phyloP scores from a whole-genome alignment of 1,140 invertebrate species.

The Bradysia coprophila region DNA sequence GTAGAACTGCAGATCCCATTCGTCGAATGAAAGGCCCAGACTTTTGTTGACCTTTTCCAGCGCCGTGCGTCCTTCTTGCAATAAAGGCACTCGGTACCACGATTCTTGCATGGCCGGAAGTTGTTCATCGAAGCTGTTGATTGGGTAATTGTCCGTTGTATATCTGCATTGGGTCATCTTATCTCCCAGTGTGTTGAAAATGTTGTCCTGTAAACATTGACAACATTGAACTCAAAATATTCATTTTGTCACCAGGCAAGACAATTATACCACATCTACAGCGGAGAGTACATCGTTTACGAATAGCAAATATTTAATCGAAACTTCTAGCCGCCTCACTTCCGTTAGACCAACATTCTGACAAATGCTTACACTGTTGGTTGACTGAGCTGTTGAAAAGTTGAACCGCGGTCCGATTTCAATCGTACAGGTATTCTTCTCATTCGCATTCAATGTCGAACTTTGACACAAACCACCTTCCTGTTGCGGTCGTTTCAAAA shows the following conservation, averaged over 20 bases:
- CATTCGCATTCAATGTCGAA: constrained; percentile 24
- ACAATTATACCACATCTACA: constrained; percentile 24
- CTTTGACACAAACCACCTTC: constrained; percentile 28
- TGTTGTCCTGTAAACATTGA: constrained; percentile 25
- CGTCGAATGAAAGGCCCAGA: constrained; percentile 72
- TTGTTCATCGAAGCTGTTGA: constrained; percentile 48
- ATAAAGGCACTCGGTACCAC: constrained; percentile 70
- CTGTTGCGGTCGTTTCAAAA: constrained; percentile 44
- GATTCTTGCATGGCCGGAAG: constrained; percentile 38
- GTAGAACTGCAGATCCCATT: constrained; percentile 76
- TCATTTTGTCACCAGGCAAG: no score
- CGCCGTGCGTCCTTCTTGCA: constrained; percentile 54
- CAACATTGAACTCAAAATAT: no score
- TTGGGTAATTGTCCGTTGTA: constrained; percentile 47
- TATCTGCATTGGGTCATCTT: constrained; percentile 54
- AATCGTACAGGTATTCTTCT: constrained; percentile 17
- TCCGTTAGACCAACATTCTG: constrained; percentile 54
- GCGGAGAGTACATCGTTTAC: constrained; percentile 25
- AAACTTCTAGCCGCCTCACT: constrained; percentile 62
- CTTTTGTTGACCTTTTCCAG: constrained; percentile 67
- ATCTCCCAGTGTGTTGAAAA: constrained; percentile 54
- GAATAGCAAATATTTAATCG: constrained; percentile 55
- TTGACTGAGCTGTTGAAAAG: constrained; percentile 87
- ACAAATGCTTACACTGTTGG: constrained; percentile 88
- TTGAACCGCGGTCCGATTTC: constrained; percentile 77